These are phyloP conservation scores for Cordilura impudica DNA, from an alignment of 2,888 invertebrate genomes.

Conservation along the genomic window DNA sequence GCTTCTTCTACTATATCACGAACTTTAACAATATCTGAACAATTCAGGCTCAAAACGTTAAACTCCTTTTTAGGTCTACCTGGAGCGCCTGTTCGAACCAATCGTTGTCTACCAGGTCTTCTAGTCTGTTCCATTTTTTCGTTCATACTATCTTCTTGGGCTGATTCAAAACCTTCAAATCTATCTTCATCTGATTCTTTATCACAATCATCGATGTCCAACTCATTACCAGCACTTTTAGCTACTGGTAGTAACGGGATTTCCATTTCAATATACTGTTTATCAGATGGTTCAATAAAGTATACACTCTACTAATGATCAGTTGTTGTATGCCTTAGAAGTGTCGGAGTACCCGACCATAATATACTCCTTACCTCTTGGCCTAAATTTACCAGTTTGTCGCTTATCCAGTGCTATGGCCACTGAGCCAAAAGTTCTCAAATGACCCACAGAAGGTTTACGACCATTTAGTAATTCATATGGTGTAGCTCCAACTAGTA, in stretches of 20 bases:
- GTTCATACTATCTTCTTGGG: not conserved
- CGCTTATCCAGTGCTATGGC: constrained; percentile 30
- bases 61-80: constrained; percentile 53
- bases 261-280: not conserved
- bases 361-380: too few species aligned
- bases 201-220: not conserved
- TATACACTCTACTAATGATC: constrained; percentile 11
- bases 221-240: not conserved
- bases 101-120: constrained; percentile 30
- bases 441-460: constrained; percentile 29
- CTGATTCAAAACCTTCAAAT: not conserved
- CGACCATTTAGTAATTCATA: constrained; percentile 47
- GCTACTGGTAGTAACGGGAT: not conserved
- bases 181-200: not conserved
- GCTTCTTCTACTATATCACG: too few species aligned
- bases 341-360: constrained; percentile 19
- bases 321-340: constrained; percentile 22
- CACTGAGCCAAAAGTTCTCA: constrained; percentile 40
- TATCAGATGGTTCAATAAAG: not conserved
- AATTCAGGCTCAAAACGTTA: constrained; percentile 14
- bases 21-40: too few species aligned
- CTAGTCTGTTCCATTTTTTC: not conserved
- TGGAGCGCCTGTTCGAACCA: constrained; percentile 22
- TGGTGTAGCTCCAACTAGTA: constrained; percentile 46
- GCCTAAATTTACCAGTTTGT: too few species aligned